Base-by-base conservation (phyloP, 1,140 invertebrate genomes). In the Trichonephila clavata region DNA sequence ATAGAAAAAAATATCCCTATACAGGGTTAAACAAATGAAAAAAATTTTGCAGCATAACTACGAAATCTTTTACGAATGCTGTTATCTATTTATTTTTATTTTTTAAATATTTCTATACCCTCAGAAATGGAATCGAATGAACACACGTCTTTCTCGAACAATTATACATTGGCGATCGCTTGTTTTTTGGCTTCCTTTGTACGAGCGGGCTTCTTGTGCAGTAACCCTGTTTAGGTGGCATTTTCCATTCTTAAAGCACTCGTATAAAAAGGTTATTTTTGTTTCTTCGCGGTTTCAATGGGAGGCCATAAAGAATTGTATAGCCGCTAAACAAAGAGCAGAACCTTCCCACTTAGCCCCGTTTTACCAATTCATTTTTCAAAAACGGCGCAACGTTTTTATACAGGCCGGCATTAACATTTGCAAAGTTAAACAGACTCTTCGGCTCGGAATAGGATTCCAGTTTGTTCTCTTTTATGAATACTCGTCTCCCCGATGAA, bases 351-450 rank as follows among this genome's bases (percentile, higher is more conserved):
- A 93, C 92, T 93, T 93, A 93, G 92, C 43, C 61, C 90, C 63
- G 92, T 92, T 92, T 92, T 86, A 88, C 92, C 92, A 93, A 93
- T 93, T 93, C 92, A 93, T 93, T 93, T 93, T 93, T 93, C 92
- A 39, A 63, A 93, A 87, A 88, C 84, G 60, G 84, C 86, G 92
- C 92, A 32, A 57, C 63, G 81, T 92, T 86, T 92, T 84, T 92
- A 86, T 92, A 92, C 83, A 59, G 63, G 60, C 24, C 63, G 63
- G 84, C 50, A 87, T 88, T 87, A 87, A 87, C 84, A 93, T 87
- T 81, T 80, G 68, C 92, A 88, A 93, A 93, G 92, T 93, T 93
- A 93, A 93, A 93, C 92, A 93, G 92, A 93, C 83, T 59, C 89
- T 91, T 91, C 83, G 57, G 27, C 71, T 24, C 68, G 21, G 71